Base-by-base conservation (phyloP, 1,140 invertebrate genomes). In the Bacillus rossius region DNA sequence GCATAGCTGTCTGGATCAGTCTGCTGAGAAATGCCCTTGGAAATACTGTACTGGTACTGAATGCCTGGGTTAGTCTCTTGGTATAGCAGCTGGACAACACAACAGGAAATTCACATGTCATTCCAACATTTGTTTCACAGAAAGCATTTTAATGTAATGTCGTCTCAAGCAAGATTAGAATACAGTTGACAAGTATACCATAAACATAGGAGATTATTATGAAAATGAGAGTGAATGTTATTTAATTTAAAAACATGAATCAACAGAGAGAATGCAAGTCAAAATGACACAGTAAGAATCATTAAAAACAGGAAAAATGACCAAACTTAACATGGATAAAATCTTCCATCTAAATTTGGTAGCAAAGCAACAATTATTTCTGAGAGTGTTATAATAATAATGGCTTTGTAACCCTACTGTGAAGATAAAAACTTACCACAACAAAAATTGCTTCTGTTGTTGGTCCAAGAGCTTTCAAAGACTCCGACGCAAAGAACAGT, bases 1-100 rank as follows among this genome's bases (percentile, higher is more conserved):
- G 79, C 77, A 71, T 95, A 96, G 23, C 79, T 81, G 57, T 89
- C 85, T 40, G 83, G 79, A 62, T 85, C 79, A 1, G 80, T 73
- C 50, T 76, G 81, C 14, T 84, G 80, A 8, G 83, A 82, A 3
- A 88, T 75, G 20, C 81, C 82, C 41, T 84, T 84, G 0, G 92
- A 91, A 17, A 96, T 79, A 61, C 91, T 96, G 76, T 96, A 98
- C 69, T 96, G 90, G 71, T 96, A 97, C 56, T 87, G 75, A 4
- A 98, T 83, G 0, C 92, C 93, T 0, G 89, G 85, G 64, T 94
- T 94, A 22, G 75, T 75, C 68, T 91, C 89, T 87, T 95, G 91
- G 63, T 88, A 88, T 26, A 96, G 73, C 51, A 96, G 73, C 91
- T 92, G 70, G 57, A 78, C 77, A 58, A 63, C 29, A 34, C 29